Evolutionary conservation across 2,113 vertebrate genomes (phyloP).

Genomic region (Eira barbara): DNA sequence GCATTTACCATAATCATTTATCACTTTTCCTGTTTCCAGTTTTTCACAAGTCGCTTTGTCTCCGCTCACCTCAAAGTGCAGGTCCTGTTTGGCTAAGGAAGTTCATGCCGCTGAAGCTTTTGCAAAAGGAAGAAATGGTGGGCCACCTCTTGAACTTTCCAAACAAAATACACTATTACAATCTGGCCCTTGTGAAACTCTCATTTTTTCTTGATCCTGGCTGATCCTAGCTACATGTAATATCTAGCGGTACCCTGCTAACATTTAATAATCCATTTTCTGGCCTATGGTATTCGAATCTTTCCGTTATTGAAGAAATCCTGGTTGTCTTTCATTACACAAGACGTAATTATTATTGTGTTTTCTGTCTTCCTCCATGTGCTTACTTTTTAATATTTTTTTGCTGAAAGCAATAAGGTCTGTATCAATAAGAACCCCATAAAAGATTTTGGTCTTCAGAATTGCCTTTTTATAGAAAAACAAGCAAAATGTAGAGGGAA

Average conservation of each 20-base stretch:
- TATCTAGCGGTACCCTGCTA: constrained; percentile 75
- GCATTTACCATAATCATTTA: constrained; percentile 87
- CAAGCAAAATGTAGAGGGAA: constrained; percentile 72
- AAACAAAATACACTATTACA: constrained; percentile 75
- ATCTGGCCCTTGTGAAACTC: constrained; percentile 76
- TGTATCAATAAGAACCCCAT: constrained; percentile 74
- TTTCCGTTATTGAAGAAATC: constrained; percentile 75
- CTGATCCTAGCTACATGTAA: constrained; percentile 73
- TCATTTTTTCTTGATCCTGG: constrained; percentile 80
- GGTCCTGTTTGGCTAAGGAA: constrained; percentile 94
- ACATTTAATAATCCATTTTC: constrained; percentile 77
- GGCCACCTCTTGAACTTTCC: constrained; percentile 93
- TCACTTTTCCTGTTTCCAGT: constrained; percentile 94
- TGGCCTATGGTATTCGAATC: constrained; percentile 72
- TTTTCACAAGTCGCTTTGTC: constrained; percentile 89
- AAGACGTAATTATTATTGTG: constrained; percentile 72
- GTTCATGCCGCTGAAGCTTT: constrained; percentile 87
- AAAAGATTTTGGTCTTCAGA: constrained; percentile 75
- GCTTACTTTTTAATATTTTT: constrained; percentile 78
- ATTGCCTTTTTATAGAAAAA: constrained; percentile 73
- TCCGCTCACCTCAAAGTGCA: constrained; percentile 85
- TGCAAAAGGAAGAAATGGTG: constrained; percentile 92
- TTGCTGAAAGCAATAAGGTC: constrained; percentile 77
- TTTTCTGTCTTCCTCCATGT: constrained; percentile 73
- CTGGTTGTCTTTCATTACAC: constrained; percentile 77